Base-by-base conservation (phyloP, 2,888 invertebrate genomes). In the Archips crataeganus region DNA sequence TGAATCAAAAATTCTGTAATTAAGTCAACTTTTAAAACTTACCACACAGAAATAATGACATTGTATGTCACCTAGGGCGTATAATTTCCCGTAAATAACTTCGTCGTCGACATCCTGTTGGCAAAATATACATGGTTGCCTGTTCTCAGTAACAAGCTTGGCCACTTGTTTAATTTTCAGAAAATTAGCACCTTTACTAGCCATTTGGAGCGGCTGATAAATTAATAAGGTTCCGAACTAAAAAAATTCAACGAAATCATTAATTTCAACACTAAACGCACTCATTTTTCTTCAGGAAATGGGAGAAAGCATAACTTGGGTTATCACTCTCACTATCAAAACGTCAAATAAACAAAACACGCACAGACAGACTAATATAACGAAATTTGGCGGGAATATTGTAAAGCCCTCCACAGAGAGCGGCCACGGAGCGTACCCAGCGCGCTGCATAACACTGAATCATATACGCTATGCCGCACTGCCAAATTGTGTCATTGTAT, bases 1-100 rank as follows among this genome's bases (percentile, higher is more conserved):
- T 23, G 23, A 23, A 23, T 23, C 23, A 23, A 23, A 23, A 23
- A 23, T 23, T 2, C 4, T 6, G 15, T 9, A 54, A 9, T 15
- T 54, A 54, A 15, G 6, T 54, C 0, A 2, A 49, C n/a, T n/a
- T 9, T 13, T 3, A 60, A 6, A 45, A 92, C 95, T 93, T 94
- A 97, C 97, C 92, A 97, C 94, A 85, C 97, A 98, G 87, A 96
- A 97, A 81, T 97, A 96, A 85, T 98, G 97, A 2, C 96, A 96
- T 51, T 95, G 90, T 39, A 97, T 89, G 11, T 95, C 93, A 11
- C 94, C 92, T 62, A 95, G 91, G 10, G 91, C 88, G 78, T 95
- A 95, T 42, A 96, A 84, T 79, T 95, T 95, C 3, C 96, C 96
- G 81, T 90, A 96, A 13, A 90, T 86, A 8, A 95, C 73, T 80